Percentiles rank a stretch among this genome's conserved stretches.
Evolutionary conservation across 1,140 invertebrate genomes (phyloP).

Genomic region (Musca vetustissima): DNA sequence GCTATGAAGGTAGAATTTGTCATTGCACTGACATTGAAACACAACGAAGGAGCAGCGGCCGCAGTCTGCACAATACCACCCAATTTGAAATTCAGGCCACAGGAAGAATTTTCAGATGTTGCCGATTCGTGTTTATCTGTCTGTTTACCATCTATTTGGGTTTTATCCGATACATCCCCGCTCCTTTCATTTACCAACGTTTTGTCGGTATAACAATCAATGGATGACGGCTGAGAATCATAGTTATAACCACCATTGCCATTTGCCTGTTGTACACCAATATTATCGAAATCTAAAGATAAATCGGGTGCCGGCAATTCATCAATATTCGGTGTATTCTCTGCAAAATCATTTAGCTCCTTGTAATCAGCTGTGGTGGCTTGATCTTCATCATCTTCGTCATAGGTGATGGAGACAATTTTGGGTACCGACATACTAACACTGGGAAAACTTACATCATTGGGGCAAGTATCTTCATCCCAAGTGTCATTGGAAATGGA

Average conservation of each 20-base stretch:
- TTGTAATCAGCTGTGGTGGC: slow-evolving; percentile 33
- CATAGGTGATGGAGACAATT: slow-evolving; percentile 68
- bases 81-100: slow-evolving; percentile 45
- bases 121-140: too few species aligned
- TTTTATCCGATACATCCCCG: neutral
- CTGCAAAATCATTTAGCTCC: slow-evolving; percentile 36
- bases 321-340: slow-evolving; percentile 43
- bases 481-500: slow-evolving; percentile 66
- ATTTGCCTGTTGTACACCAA: neutral
- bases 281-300: slow-evolving; percentile 17
- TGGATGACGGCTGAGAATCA: slow-evolving; percentile 35
- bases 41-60: slow-evolving; percentile 28
- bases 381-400: slow-evolving; percentile 54
- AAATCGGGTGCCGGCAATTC: slow-evolving; percentile 23
- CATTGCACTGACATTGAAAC: slow-evolving; percentile 52
- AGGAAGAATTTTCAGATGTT: slow-evolving; percentile 1
- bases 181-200: slow-evolving; percentile 33
- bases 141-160: neutral
- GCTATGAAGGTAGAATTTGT: slow-evolving; percentile 72
- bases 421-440: slow-evolving; percentile 73
- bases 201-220: slow-evolving; percentile 36
- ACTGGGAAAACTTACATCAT: slow-evolving; percentile 76
- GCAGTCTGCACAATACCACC: slow-evolving; percentile 48
- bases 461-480: slow-evolving; percentile 73
- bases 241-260: neutral